Evolutionary conservation across 2,888 invertebrate genomes (phyloP).

Genomic region (Megalurothrips usitatus): DNA sequence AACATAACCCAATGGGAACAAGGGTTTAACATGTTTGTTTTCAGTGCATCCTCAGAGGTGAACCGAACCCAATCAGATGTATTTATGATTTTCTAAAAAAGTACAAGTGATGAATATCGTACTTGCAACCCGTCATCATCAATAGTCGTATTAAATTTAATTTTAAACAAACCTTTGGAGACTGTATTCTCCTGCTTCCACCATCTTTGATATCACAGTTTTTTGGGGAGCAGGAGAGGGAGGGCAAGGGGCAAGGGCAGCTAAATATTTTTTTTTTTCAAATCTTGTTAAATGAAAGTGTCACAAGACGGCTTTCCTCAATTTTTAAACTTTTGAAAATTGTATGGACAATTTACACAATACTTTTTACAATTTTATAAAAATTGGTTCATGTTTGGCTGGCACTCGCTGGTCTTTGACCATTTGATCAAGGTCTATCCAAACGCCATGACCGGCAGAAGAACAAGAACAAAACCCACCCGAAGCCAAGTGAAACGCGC

Average conservation of each 20-base stretch:
- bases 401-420: too few species aligned
- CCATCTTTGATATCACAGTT: slow-evolving; percentile 21
- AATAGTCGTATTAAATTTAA: not conserved
- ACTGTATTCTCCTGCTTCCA: slow-evolving; percentile 7
- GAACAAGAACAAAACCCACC: not conserved
- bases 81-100: too few species aligned
- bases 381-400: too few species aligned
- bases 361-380: too few species aligned
- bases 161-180: not conserved
- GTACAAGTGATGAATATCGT: too few species aligned
- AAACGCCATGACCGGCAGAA: not conserved
- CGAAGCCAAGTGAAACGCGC: slow-evolving; percentile 7
- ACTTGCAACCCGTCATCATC: too few species aligned
- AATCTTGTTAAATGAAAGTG: too few species aligned
- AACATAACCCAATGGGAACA: not conserved
- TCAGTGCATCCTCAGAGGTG: not conserved
- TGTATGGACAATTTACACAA: too few species aligned
- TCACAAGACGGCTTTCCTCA: too few species aligned
- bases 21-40: not conserved
- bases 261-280: not conserved
- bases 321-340: too few species aligned
- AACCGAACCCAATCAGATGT: not conserved
- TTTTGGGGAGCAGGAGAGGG: not conserved
- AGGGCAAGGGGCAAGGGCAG: not conserved
- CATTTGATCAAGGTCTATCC: not conserved